Conservation (phyloP, 2,797 vertebrate species). For the Acipenser transmontanus region DNA sequence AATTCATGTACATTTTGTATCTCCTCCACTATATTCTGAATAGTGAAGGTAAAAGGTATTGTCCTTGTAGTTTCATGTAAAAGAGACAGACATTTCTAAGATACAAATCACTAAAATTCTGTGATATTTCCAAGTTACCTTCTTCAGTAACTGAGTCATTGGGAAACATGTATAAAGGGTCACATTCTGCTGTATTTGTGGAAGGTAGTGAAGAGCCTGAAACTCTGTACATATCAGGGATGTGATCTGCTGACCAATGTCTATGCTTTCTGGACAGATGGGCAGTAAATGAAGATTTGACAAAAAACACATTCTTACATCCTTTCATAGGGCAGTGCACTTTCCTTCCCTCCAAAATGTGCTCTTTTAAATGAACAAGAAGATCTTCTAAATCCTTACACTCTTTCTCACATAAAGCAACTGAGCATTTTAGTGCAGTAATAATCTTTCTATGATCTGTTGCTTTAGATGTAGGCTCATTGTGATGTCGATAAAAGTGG, state of each 20-base stretch:
- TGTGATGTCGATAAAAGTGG: conserved; percentile 22
- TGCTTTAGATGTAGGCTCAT: not conserved
- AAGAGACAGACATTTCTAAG: too few relatives aligned
- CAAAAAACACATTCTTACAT: conserved; percentile 14
- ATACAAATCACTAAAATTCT: not conserved
- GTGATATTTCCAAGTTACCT: conserved; percentile 17
- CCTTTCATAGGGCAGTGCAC: conserved; percentile 22
- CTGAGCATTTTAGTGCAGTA: conserved; percentile 17
- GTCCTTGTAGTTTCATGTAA: conserved; percentile 15
- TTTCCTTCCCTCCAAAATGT: conserved; percentile 13
- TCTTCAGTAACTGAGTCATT: conserved; percentile 25
- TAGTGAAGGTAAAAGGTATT: conserved; percentile 18
- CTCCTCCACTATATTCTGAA: conserved; percentile 23
- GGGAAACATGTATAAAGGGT: conserved; percentile 20
- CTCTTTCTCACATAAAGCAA: conserved; percentile 18
- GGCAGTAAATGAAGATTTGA: conserved; percentile 18
- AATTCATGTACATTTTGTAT: not conserved
- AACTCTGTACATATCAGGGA: too few relatives aligned
- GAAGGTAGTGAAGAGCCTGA: too few relatives aligned
- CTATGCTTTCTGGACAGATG: conserved; percentile 29
- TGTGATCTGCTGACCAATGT: conserved; percentile 7
- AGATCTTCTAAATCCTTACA: conserved; percentile 13
- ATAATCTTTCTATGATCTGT: not conserved
- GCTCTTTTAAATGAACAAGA: conserved; percentile 17
- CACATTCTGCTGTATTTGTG: conserved; percentile 14